Evolutionary conservation across 2,888 invertebrate species (phyloP), one percentile per base, ranked within the genome.

Genomic region (Cerceris ruficornis): DNA sequence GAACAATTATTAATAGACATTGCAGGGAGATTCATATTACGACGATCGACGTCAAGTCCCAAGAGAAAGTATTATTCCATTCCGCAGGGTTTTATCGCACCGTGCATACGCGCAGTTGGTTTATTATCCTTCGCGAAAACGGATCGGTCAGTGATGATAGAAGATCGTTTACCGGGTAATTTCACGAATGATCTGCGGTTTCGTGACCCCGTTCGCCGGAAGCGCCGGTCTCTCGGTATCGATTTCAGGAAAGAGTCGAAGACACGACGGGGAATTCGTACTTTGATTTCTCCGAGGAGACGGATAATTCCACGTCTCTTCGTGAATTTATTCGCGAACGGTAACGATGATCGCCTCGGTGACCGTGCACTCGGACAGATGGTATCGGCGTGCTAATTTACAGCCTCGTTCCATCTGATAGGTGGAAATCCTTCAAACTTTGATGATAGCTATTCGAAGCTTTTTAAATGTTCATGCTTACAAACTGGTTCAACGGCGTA

Each of bases 181-280:
- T 85, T 84, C 80, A 83, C 80, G 83, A 85, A 82, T 73, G 85
- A 85, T 84, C 84, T 70, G 83, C 73, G 83, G 83, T 79, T 72
- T 82, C 67, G 72, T 72, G 69, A 69, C 71, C 84, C 75, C 75
- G 46, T 55, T 81, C 62, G 49, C 54, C 39, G 64, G 69, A 72
- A 68, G 55, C 81, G 50, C 28, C 42, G 62, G 75, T 70, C 72
- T 58, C 67, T 80, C 17, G 62, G 64, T 69, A 79, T 65, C 71
- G 14, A n/a, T n/a, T 54, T n/a, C 69, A 28, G 41, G 55, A 15
- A 54, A 17, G 59, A 14, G 28, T 65, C 15, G 54, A 58, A 66
- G 41, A 71, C 54, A 28, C 28, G 28, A 28, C 4, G 28, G 28
- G 28, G 28, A 28, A 28, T 28, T 28, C 4, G 28, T 28, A 28